These are phyloP conservation scores for Avahi laniger DNA, from an alignment of 2,797 vertebrate species.

Conservation along the genomic window DNA sequence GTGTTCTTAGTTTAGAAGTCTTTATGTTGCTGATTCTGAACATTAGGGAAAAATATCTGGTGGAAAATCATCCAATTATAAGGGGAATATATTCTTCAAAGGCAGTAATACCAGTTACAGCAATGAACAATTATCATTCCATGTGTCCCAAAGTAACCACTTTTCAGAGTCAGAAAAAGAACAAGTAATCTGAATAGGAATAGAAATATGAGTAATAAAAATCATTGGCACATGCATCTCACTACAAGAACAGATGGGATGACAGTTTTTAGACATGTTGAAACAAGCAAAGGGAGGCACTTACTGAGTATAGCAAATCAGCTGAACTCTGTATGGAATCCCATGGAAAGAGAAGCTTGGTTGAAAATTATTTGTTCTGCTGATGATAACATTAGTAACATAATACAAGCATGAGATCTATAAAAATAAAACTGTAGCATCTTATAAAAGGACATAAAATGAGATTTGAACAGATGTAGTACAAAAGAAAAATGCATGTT, in stretches of 20 bases:
- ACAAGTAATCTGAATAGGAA: neutral
- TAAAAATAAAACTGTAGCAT: neutral
- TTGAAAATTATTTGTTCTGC: neutral
- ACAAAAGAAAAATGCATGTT: slow-evolving; percentile 24
- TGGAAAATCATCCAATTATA: neutral
- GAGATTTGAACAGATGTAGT: neutral
- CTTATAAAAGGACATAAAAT: neutral
- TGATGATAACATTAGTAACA: neutral
- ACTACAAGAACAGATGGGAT: slow-evolving; percentile 35
- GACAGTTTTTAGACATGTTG: neutral
- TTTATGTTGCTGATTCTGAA: neutral
- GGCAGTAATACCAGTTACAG: neutral
- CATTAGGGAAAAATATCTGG: neutral
- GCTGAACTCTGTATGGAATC: neutral
- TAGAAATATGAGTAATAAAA: slow-evolving; percentile 40
- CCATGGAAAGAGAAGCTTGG: neutral
- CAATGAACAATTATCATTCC: neutral
- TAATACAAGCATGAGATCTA: neutral
- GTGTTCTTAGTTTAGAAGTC: neutral
- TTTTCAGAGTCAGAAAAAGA: slow-evolving; percentile 21
- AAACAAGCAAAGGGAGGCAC: neutral
- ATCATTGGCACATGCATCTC: neutral
- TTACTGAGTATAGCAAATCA: neutral
- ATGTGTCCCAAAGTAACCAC: neutral
- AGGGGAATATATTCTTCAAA: neutral